Conservation (phyloP, 1,140 invertebrate genomes). For the Phortica variegata region DNA sequence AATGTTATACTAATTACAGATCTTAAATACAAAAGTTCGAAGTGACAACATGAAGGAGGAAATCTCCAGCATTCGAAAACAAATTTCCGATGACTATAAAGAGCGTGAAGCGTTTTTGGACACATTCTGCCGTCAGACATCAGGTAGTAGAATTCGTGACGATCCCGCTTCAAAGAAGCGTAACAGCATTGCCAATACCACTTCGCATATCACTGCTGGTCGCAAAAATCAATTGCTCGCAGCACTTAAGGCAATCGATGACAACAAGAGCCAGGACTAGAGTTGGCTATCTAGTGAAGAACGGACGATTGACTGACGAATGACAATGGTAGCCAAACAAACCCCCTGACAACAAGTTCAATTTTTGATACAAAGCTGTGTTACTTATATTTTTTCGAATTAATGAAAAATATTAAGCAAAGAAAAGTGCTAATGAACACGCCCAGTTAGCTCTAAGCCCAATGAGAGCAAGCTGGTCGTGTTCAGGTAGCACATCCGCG, state of each 20-base stretch:
- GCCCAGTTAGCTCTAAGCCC: no score
- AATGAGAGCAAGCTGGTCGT: no score
- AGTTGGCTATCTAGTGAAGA: no score
- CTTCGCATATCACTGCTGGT: conserved; percentile 44
- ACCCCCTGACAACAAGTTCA: no score
- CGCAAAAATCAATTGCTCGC: conserved; percentile 65
- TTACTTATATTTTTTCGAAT: conserved; percentile 37
- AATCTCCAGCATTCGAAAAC: conserved; percentile 41
- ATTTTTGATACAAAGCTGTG: no score
- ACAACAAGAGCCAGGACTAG: conserved; percentile 45
- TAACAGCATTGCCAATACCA: conserved; percentile 33
- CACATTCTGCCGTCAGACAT: conserved; percentile 42
- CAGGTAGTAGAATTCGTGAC: conserved; percentile 28
- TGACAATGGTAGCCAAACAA: no score
- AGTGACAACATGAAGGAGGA: conserved; percentile 36
- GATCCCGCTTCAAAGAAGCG: conserved; percentile 41
- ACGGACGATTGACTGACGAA: no score
- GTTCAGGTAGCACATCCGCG: no score
- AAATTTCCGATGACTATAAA: conserved; percentile 47
- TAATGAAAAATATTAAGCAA: no score
- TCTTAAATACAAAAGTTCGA: no score
- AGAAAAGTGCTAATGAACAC: neutral
- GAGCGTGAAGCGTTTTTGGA: conserved; percentile 51
- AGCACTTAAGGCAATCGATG: conserved; percentile 66
- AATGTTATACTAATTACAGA: no score